Percentiles rank a stretch among this genome's conserved stretches.
Evolutionary conservation across 2,888 invertebrate genomes (phyloP).

Genomic region (Cremastinae sp.): DNA sequence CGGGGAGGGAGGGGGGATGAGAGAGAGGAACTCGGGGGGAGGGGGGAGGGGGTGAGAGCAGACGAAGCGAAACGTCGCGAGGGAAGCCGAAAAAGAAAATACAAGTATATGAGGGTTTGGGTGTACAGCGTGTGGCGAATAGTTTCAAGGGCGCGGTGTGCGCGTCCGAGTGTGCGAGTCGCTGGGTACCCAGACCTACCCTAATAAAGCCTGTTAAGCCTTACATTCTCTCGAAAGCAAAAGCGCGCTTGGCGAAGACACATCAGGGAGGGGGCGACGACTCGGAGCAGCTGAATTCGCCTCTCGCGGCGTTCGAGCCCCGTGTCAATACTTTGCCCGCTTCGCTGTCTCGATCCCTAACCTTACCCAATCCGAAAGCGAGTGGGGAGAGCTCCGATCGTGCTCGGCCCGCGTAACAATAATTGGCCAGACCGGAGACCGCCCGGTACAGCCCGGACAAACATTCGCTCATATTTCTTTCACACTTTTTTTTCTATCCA

Average conservation of each 20-base stretch:
- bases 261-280: slow-evolving; percentile 51
- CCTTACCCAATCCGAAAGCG: slow-evolving; percentile 76
- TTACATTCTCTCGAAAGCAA: slow-evolving; percentile 58
- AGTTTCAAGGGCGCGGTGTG: slow-evolving; percentile 49
- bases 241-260: neutral
- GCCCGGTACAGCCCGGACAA: slow-evolving; percentile 68
- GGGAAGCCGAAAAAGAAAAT: slow-evolving; percentile 61
- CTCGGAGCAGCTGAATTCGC: slow-evolving; percentile 61
- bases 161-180: slow-evolving; percentile 31
- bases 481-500: neutral
- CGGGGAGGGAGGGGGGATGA: slow-evolving; percentile 11
- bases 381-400: slow-evolving; percentile 66
- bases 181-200: slow-evolving; percentile 71
- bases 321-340: slow-evolving; percentile 72
- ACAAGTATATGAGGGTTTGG: slow-evolving; percentile 8
- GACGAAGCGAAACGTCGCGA: slow-evolving; percentile 27
- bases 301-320: slow-evolving; percentile 19
- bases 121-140: slow-evolving; percentile 35
- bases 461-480: slow-evolving; percentile 58
- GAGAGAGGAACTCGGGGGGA: slow-evolving; percentile 19
- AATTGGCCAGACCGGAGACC: slow-evolving; percentile 68
- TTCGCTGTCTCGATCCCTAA: slow-evolving; percentile 76
- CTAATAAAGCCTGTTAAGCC: slow-evolving; percentile 76
- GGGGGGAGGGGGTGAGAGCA: slow-evolving; percentile 32
- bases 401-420: slow-evolving; percentile 70